Base-by-base conservation (phyloP, 2,888 invertebrate species). In the Leucophora obtusa region DNA sequence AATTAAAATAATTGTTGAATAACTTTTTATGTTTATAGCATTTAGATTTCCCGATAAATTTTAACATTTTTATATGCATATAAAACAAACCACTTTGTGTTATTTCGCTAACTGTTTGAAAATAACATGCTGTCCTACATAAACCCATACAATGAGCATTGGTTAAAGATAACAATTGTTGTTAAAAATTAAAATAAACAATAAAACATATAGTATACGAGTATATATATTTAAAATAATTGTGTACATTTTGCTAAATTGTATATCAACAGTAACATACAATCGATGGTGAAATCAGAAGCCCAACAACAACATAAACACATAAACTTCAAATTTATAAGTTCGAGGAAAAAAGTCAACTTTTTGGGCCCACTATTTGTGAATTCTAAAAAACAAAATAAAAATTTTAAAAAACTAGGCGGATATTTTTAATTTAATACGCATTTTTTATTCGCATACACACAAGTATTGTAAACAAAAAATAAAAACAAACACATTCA, bases 331-430 rank as follows among this genome's bases (percentile, higher is more conserved):
- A n/a, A 47, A n/a, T n/a, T n/a, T 1, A 5, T 1, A 11, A 14
- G 38, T 14, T 2, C 4, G 14, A 38, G 38, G 11, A 14, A 11
- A 38, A 47, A 47, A 7, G 10, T 47, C 14, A n/a, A 5, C 43
- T 6, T 5, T 47, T 47, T 14, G 1, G 15, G 6, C 43, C 43
- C 43, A 47, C 43, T 53, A 38, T 74, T 24, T 28, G 63, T 56
- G 58, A 71, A 68, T 56, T 79, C 75, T 79, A 80, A 80, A 80
- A 80, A 80, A 80, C 65, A 54, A 75, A 72, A 76, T 72, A 72
- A 80, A 80, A 80, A 28, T 75, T 70, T 71, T 70, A 11, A 66
- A 80, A 80, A 76, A 71, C 72, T 76, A 72, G 72, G 76, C 80
- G 80, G 68, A 53, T 68, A 76, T 80, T 72, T 80, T 76, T 69